phyloP scores from a whole-genome alignment of 2,888 invertebrate genomes.

The Sarcophaga variegata region DNA sequence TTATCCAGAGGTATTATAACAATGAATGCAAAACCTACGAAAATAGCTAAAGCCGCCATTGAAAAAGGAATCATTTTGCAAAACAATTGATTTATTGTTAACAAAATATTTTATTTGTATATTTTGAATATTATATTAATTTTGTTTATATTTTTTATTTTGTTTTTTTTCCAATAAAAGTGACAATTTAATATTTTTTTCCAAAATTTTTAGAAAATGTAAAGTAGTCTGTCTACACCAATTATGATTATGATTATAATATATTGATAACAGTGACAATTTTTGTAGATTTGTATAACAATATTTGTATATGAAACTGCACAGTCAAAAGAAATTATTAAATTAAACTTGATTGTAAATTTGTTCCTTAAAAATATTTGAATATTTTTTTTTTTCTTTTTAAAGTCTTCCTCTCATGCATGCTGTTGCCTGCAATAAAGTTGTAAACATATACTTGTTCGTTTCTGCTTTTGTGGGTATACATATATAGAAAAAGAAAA shows the following conservation, averaged over 20 bases:
- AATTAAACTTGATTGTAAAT: no score
- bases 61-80: slow-evolving; percentile 17
- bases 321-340: no score
- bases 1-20: slow-evolving; percentile 7
- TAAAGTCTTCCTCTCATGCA: not conserved
- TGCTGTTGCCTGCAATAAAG: not conserved
- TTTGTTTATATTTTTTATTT: no score
- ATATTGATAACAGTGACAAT: no score
- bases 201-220: no score
- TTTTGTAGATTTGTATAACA: no score
- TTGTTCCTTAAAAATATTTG: no score
- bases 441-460: not conserved
- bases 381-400: not conserved
- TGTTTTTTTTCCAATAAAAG: no score
- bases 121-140: slow-evolving; percentile 1
- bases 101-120: not conserved
- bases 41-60: not conserved
- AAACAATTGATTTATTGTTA: not conserved
- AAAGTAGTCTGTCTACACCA: no score
- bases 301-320: no score
- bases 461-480: not conserved
- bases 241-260: no score
- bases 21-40: not conserved
- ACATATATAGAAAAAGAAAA: slow-evolving; percentile 2
- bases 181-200: no score